Base-by-base conservation (phyloP, 2,113 vertebrate genomes). In the Chionis minor region DNA sequence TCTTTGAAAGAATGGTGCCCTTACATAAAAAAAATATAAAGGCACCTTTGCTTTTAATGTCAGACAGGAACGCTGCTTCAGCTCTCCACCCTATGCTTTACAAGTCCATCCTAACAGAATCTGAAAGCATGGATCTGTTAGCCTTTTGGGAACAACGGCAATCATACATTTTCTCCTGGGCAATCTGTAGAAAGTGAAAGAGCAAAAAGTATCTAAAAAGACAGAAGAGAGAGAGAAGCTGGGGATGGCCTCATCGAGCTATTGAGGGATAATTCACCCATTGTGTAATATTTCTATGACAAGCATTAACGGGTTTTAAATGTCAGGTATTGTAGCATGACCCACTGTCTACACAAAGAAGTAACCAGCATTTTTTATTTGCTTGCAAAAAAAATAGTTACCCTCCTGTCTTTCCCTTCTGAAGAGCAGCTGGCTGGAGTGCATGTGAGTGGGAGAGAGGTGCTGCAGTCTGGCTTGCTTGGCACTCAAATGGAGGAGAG, bases 281-380 rank as follows among this genome's bases (percentile, higher is more conserved):
- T 62, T 38, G 40, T 22, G 2, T 62, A 65, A 62, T 40, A 61
- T 75, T 89, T 65, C 54, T 72, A 12, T 87, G 91, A 80, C 73
- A 87, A 75, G 81, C 38, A 70, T 79, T 86, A 94, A 91, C 23
- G 62, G 33, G 16, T 70, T 92, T 94, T 58, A 94, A 91, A 94
- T 87, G 73, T 84, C 40, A 38, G 56, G 30, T 17, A 17, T 35
- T 71, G 35, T 38, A 73, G 67, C 49, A 55, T 40, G 88, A 80
- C 71, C 71, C 51, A 17, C 63, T n/a, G n/a, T 88, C 88, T 74
- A 22, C 80, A 61, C 38, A 47, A 56, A 89, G 69, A 51, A 47
- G 23, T 28, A 86, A 35, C 44, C 10, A 20, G 5, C 23, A 55
- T 61, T 63, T 91, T 86, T 79, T 44, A 56, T 94, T 65, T 89